Base-by-base conservation (phyloP, 1,140 invertebrate species). In the Cryptotermes secundus region DNA sequence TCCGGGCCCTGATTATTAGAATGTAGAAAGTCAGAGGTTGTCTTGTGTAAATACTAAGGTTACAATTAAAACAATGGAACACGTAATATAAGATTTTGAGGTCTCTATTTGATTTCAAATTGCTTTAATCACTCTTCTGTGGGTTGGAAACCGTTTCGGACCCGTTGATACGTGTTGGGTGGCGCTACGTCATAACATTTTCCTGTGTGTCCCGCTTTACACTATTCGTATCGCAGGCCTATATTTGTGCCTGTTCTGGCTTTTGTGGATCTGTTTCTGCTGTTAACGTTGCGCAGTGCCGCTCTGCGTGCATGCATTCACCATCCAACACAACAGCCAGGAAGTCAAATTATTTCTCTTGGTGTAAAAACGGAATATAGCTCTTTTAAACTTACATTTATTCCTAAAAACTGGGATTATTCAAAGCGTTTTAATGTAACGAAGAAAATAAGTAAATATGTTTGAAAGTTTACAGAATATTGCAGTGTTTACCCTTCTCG, bases 221-320 rank as follows among this genome's bases (percentile, higher is more conserved):
- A n/a, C n/a, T n/a, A n/a, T n/a, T n/a, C n/a, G n/a, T n/a, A n/a
- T n/a, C n/a, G n/a, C n/a, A n/a, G n/a, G n/a, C n/a, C n/a, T n/a
- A n/a, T n/a, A n/a, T 72, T 31, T 72, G 59, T n/a, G n/a, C 59
- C 14, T 72, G n/a, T 72, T 72, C 59, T 72, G 59, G 59, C 59
- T 72, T 72, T 31, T 72, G 59, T 72, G 26, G 59, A 26, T 4
- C 26, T 9, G 26, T 72, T n/a, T n/a, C 59, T 31, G n/a, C 26
- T n/a, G 26, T n/a, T 31, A 72, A 14, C 59, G 59, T n/a, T n/a
- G 2, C 59, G n/a, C 59, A 2, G 53, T 3, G 24, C 19, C 12
- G 38, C 38, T 6, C 38, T 38, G 38, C n/a, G 0, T 42, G 53
- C 19, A 59, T 59, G 7, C 59, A 72, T 31, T n/a, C 59, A 72